Conservation (phyloP, 2,888 invertebrate species). For the Melanargia galathea region DNA sequence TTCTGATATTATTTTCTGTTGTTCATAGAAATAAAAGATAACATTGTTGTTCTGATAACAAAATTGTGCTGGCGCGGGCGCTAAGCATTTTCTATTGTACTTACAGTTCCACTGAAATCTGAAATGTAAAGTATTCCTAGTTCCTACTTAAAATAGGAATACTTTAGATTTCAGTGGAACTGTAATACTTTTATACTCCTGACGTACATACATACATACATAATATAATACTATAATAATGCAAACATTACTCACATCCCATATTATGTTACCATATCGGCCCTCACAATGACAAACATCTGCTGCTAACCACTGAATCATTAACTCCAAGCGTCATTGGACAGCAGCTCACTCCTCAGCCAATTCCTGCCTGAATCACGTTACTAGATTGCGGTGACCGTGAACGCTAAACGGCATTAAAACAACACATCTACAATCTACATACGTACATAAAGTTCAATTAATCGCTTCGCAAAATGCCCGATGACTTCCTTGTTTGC, state of each 20-base stretch:
- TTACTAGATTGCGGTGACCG: conserved; percentile 48
- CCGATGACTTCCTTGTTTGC: conserved; percentile 73
- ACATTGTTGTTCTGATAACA: conserved; percentile 2
- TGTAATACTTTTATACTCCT: background rate
- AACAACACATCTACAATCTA: conserved; percentile 48
- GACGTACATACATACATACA: background rate
- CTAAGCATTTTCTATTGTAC: too few species aligned
- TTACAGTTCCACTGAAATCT: too few species aligned
- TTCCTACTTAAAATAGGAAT: too few species aligned
- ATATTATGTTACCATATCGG: conserved; percentile 36
- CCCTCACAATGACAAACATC: conserved; percentile 39
- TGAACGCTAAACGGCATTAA: conserved; percentile 59
- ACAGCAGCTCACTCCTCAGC: conserved; percentile 30
- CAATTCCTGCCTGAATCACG: conserved; percentile 45
- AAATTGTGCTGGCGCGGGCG: background rate
- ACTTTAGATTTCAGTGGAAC: background rate
- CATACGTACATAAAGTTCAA: conserved; percentile 54
- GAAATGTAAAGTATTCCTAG: too few species aligned
- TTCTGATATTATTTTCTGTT: background rate
- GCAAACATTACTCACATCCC: conserved; percentile 38
- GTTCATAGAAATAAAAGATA: conserved; percentile 14
- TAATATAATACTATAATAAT: conserved; percentile 21
- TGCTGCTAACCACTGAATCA: conserved; percentile 44
- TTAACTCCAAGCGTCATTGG: conserved; percentile 37
- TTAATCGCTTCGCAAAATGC: conserved; percentile 58